Percentiles rank a stretch among this genome's conserved stretches.
Evolutionary conservation across 2,113 vertebrate species (phyloP).

Genomic region (Ophiodon elongatus): DNA sequence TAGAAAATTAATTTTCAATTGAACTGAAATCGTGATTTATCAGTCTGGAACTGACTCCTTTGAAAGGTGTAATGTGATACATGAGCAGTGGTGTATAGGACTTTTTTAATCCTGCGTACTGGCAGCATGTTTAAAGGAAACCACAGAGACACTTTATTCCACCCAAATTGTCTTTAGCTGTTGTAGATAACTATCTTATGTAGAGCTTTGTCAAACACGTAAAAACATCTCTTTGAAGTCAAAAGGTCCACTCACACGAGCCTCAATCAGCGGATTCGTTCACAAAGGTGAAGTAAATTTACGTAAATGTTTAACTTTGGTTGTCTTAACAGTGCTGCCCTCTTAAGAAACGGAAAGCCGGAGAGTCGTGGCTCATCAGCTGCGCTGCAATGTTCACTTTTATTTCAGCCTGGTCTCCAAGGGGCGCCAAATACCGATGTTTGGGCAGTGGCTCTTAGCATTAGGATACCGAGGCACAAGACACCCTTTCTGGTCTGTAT

Average conservation of each 20-base stretch:
- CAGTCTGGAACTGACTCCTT: not conserved
- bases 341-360: too few relatives aligned
- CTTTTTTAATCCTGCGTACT: not conserved
- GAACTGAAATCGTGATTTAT: constrained; percentile 35
- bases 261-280: not conserved
- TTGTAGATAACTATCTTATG: not conserved
- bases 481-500: too few relatives aligned
- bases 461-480: too few relatives aligned
- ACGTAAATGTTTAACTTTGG: too few relatives aligned
- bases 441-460: too few relatives aligned
- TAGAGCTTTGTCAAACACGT: not conserved
- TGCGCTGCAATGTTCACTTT: too few relatives aligned
- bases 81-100: not conserved
- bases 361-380: too few relatives aligned
- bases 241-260: not conserved
- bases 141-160: not conserved
- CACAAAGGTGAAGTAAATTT: too few relatives aligned
- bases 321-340: too few relatives aligned
- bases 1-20: constrained; percentile 39
- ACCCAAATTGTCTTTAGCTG: not conserved
- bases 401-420: too few relatives aligned
- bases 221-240: not conserved
- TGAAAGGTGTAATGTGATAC: not conserved
- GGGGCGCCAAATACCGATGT: too few relatives aligned
- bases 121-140: not conserved